Conservation (phyloP, 2,797 vertebrate species). For the Anabas testudineus region DNA sequence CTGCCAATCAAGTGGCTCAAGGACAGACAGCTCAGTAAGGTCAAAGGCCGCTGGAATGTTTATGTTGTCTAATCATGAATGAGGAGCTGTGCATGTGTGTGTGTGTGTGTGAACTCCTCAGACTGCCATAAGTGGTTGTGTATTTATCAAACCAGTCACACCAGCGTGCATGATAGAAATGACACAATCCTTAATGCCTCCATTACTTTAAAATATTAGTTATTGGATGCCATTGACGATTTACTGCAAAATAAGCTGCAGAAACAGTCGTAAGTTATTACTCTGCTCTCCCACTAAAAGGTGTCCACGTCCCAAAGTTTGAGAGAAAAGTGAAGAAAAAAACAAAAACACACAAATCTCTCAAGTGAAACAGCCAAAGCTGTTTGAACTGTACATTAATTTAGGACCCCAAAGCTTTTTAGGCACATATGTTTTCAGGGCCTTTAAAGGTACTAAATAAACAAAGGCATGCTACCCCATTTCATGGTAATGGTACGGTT, state of each 20-base stretch:
- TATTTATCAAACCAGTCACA: conserved; percentile 2
- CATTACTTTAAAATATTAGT: no score
- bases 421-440: conserved; percentile 20
- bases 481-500: conserved; percentile 33
- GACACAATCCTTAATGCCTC: not conserved
- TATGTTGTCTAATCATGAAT: conserved; percentile 47
- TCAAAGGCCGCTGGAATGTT: conserved; percentile 52
- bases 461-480: conserved; percentile 1
- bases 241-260: not conserved
- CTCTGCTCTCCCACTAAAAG: no score
- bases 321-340: not conserved
- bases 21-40: conserved; percentile 40
- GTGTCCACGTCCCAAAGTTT: not conserved
- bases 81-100: conserved; percentile 17
- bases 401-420: no score
- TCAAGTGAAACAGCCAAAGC: no score
- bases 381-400: no score
- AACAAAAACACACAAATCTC: no score
- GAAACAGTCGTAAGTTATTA: no score
- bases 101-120: conserved; percentile 3
- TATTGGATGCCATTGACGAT: not conserved
- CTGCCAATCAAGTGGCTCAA: conserved; percentile 34
- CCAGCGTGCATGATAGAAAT: not conserved
- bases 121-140: not conserved
- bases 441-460: conserved; percentile 15